Percentiles rank a stretch among this genome's conserved stretches.
phyloP scores from a whole-genome alignment of 2,113 vertebrate genomes.

The Myrmecophaga tridactyla region DNA sequence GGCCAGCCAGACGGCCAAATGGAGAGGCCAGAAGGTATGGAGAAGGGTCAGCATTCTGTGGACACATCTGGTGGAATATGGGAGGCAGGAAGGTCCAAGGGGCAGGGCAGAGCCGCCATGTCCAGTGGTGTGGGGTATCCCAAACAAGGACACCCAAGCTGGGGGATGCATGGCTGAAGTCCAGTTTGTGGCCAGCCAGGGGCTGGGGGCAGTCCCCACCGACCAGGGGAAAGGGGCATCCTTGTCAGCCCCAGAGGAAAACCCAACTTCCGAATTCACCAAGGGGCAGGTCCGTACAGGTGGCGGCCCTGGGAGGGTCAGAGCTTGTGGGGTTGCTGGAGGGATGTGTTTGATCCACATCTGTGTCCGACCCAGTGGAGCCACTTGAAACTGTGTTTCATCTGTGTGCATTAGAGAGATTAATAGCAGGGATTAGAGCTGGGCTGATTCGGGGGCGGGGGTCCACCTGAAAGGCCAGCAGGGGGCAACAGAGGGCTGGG shows the following conservation, averaged over 20 bases:
- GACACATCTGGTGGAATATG: not conserved
- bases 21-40: not conserved
- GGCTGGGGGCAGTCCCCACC: not conserved
- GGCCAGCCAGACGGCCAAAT: not conserved
- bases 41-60: not conserved
- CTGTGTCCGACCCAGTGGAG: not conserved
- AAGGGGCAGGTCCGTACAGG: fast-evolving
- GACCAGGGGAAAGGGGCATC: not conserved
- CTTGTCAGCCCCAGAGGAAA: not conserved
- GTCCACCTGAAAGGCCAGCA: not conserved
- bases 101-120: not conserved
- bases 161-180: too few relatives aligned
- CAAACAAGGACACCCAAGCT: not conserved
- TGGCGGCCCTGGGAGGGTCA: not conserved
- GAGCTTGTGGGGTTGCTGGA: not conserved
- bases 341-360: not conserved
- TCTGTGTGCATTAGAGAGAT: not conserved
- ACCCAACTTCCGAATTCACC: not conserved
- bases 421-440: not conserved
- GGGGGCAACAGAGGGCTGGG: not conserved
- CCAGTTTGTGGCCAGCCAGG: too few relatives aligned
- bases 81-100: not conserved
- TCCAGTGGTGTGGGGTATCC: too few relatives aligned
- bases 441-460: not conserved
- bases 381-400: not conserved